Base-by-base conservation (phyloP, 2,888 invertebrate genomes). In the Argyresthia goedartella region DNA sequence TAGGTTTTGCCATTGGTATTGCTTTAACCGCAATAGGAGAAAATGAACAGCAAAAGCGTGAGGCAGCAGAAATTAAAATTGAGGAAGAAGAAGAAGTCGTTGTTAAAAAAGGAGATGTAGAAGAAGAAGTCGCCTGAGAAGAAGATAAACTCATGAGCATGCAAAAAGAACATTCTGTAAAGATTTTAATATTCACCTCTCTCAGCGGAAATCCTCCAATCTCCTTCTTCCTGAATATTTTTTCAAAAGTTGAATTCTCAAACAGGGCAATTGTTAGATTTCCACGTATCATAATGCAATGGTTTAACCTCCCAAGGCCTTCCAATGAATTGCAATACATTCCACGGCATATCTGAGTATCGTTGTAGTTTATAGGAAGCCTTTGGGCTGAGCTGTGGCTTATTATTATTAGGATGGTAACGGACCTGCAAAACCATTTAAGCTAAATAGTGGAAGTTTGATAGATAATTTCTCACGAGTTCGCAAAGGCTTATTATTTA, bases 211-310 rank as follows among this genome's bases (percentile, higher is more conserved):
- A 57, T 92, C 85, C 0, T 93, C 92, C 71, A 94, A 93, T 35
- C 79, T 76, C 51, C 91, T 69, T 53, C 89, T 88, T 2, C 76
- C 75, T 59, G 88, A 89, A 51, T 86, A 75, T 0, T 69, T 59
- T 9, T 72, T 73, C 25, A 25, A 4, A 25, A 2, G 1, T 66
- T 69, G 0, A 80, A 60, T 51, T 74, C 56, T 92, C 91, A 55
- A 95, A 86, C 14, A 94, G 77, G 0, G 91, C 86, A 49, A 97
- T 90, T 59, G 91, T 88, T 1, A 98, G 85, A 60, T 89, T 90
- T 0, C 98, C 98, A 60, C 93, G 90, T 48, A 98, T 90, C 1
- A 96, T 92, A 1, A 76, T 71, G 51, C 85, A 85, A 36, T 73
- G 69, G 13, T 67, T 60, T 16, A 82, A 55, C 4, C 41, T 11